phyloP scores from a whole-genome alignment of 2,113 vertebrate genomes.

The Burhinus oedicnemus region DNA sequence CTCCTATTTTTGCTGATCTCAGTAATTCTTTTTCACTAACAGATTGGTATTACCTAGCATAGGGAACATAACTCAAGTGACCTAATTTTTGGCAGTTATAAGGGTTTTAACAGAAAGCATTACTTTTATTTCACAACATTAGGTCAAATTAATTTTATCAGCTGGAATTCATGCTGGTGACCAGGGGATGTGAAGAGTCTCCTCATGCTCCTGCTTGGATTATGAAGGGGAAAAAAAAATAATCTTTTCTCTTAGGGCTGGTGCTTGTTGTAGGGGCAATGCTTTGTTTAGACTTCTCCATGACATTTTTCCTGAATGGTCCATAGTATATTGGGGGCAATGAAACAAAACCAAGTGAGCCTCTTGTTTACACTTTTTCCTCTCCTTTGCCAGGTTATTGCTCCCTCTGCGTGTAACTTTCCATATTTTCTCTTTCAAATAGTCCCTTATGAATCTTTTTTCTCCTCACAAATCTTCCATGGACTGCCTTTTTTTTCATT shows the following conservation, averaged over 20 bases:
- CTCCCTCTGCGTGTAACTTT: neutral
- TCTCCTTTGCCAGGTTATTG: neutral
- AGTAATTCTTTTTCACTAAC: neutral
- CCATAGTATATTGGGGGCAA: neutral
- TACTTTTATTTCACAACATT: constrained; percentile 21
- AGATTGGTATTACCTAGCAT: neutral
- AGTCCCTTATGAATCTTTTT: neutral
- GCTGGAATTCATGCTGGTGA: neutral
- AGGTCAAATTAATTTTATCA: constrained; percentile 13
- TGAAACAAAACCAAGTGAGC: neutral
- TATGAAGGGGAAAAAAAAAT: neutral
- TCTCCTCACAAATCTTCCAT: neutral
- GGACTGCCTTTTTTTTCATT: neutral
- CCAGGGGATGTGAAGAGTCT: neutral
- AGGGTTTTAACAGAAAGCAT: neutral
- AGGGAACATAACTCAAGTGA: neutral
- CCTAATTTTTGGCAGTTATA: constrained; percentile 7
- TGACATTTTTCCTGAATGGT: neutral
- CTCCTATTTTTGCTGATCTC: neutral
- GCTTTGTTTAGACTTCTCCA: neutral
- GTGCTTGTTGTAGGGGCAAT: neutral
- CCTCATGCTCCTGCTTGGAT: neutral
- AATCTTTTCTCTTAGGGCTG: neutral
- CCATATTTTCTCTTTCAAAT: neutral
- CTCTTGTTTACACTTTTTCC: neutral